Percentiles rank a stretch among this genome's conserved stretches.
These are phyloP conservation scores for Drosophila meridionalis DNA, from an alignment of 2,888 invertebrate species.

Conservation along the genomic window DNA sequence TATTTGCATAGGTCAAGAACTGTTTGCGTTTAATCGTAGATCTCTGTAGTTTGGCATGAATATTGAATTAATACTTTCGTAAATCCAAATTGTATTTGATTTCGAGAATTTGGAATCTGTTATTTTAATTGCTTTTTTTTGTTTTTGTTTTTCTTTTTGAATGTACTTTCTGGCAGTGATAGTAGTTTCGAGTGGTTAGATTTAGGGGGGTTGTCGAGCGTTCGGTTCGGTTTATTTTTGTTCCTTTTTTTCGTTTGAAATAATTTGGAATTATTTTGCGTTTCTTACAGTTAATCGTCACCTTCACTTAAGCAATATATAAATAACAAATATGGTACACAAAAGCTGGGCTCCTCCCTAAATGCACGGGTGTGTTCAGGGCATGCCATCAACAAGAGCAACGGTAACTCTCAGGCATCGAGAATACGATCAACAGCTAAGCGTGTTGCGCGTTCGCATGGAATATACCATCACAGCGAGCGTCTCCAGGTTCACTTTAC, in stretches of 20 bases:
- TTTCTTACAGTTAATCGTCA: not conserved
- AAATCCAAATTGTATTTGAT: not conserved
- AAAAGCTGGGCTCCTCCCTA: conserved; percentile 9
- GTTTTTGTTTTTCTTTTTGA: not conserved
- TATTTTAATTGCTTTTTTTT: not conserved
- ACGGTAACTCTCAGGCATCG: not conserved
- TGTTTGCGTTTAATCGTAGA: not conserved
- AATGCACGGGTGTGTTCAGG: not conserved
- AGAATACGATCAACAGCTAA: not conserved
- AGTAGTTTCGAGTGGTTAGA: not conserved
- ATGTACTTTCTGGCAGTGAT: conserved; percentile 5
- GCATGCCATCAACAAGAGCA: not conserved
- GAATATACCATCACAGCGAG: not conserved
- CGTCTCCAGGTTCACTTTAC: not conserved
- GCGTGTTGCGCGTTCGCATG: conserved; percentile 5
- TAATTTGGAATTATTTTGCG: conserved; percentile 11
- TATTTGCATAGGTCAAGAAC: not conserved
- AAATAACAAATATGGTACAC: conserved; percentile 57
- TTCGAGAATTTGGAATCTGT: not conserved
- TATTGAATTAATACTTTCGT: conserved; percentile 7
- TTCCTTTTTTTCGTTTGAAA: not conserved
- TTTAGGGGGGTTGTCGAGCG: not conserved
- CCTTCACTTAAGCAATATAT: conserved; percentile 27
- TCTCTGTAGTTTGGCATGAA: conserved; percentile 1
- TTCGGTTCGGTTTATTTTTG: not conserved